phyloP scores from a whole-genome alignment of 2,797 vertebrate species.

The Falco peregrinus region DNA sequence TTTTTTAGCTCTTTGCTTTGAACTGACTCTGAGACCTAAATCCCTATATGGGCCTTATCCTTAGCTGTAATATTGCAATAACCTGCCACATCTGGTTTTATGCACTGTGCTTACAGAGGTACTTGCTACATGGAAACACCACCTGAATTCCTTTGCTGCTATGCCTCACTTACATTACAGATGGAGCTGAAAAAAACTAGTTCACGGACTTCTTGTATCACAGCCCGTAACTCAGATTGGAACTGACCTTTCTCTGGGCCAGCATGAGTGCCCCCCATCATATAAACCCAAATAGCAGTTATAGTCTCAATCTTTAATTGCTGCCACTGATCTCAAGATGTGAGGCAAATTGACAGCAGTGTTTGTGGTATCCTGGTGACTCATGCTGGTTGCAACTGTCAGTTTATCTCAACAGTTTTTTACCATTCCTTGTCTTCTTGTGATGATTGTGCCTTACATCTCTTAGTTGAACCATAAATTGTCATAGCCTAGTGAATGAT shows the following conservation, averaged over 20 bases:
- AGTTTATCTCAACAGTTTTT: neutral
- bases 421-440: neutral
- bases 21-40: neutral
- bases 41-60: neutral
- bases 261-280: neutral
- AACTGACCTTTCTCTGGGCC: neutral
- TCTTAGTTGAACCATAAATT: neutral
- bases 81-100: neutral
- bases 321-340: neutral
- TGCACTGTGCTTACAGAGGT: neutral
- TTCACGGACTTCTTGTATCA: neutral
- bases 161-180: neutral
- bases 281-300: neutral
- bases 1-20: neutral
- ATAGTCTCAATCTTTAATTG: neutral
- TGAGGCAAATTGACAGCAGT: neutral
- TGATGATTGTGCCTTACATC: neutral
- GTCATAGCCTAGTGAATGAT: neutral
- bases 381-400: neutral
- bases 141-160: neutral
- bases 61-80: neutral
- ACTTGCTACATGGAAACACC: neutral
- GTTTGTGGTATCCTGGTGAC: neutral
- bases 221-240: neutral
- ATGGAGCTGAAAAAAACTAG: neutral